phyloP scores from a whole-genome alignment of 1,140 invertebrate species.

The Halesus radiatus region DNA sequence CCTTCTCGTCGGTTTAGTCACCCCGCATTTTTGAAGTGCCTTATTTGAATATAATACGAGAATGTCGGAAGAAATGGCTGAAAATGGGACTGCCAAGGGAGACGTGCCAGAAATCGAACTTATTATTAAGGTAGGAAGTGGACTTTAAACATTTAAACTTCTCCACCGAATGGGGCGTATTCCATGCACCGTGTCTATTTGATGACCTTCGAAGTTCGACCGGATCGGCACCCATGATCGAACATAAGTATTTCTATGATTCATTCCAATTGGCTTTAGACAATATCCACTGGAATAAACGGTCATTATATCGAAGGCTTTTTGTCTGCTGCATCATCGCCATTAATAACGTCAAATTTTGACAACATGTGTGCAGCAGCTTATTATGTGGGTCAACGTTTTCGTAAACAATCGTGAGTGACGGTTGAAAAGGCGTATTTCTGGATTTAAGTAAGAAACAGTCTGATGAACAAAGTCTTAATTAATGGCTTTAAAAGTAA shows the following conservation, averaged over 20 bases:
- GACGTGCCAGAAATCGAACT: slow-evolving; percentile 84
- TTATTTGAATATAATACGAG: slow-evolving; percentile 39
- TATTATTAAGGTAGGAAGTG: slow-evolving; percentile 79
- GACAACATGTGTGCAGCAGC: slow-evolving; percentile 45
- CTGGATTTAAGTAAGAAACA: not conserved
- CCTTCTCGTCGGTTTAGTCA: slow-evolving; percentile 29
- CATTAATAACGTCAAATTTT: slow-evolving; percentile 45
- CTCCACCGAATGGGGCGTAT: slow-evolving; percentile 47
- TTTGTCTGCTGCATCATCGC: slow-evolving; percentile 42
- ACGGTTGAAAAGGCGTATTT: slow-evolving; percentile 13
- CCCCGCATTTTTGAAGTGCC: slow-evolving; percentile 24
- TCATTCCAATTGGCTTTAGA: not conserved
- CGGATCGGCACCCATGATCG: slow-evolving; percentile 23
- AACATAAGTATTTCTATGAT: slow-evolving; percentile 29
- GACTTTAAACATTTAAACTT: not conserved
- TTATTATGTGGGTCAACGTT: slow-evolving; percentile 41
- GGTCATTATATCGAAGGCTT: not conserved
- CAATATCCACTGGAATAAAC: not conserved
- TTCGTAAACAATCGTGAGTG: slow-evolving; percentile 52
- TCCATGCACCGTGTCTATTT: slow-evolving; percentile 41
- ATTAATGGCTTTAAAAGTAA: slow-evolving; percentile 1
- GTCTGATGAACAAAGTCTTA: not conserved
- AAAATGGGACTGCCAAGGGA: slow-evolving; percentile 77
- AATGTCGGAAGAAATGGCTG: slow-evolving; percentile 71
- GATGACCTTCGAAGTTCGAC: slow-evolving; percentile 46